Evolutionary conservation across 2,113 vertebrate genomes (phyloP).

Genomic region (Gadus chalcogrammus): DNA sequence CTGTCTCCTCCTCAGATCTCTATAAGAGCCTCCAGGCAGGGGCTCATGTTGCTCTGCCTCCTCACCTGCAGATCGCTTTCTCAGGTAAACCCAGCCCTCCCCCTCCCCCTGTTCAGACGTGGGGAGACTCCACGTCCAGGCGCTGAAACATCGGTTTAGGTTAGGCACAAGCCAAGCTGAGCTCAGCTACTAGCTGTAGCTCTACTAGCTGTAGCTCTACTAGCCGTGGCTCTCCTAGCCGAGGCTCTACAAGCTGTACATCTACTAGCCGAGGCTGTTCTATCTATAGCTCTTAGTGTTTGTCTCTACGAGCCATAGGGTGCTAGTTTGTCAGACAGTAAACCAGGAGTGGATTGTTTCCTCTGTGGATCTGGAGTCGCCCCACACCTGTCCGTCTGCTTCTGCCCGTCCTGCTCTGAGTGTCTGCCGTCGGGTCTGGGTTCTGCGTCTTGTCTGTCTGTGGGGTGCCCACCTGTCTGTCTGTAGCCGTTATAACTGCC

Average conservation of each 20-base stretch:
- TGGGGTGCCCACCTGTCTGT: conserved; percentile 35
- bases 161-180: too few species aligned
- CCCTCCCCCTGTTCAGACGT: not conserved
- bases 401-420: conserved; percentile 22
- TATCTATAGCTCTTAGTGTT: too few species aligned
- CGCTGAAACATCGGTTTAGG: too few species aligned
- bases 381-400: conserved; percentile 1
- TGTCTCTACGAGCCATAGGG: too few species aligned
- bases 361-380: not conserved
- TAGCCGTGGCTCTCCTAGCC: too few species aligned
- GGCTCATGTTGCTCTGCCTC: conserved; percentile 89
- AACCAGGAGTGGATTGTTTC: too few species aligned
- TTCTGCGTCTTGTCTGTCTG: conserved; percentile 23
- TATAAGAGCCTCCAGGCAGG: conserved; percentile 98
- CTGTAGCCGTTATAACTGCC: conserved; percentile 13
- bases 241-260: too few species aligned
- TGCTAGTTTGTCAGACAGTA: too few species aligned
- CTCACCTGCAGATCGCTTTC: conserved; percentile 94
- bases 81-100: conserved; percentile 81
- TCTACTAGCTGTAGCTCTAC: too few species aligned
- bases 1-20: conserved; percentile 85
- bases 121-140: too few species aligned
- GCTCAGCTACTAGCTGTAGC: too few species aligned
- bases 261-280: too few species aligned
- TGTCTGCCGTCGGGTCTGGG: not conserved